Percentiles rank a stretch among this genome's conserved stretches.
phyloP scores from a whole-genome alignment of 1,140 invertebrate genomes.

The Drosophila albomicans region DNA sequence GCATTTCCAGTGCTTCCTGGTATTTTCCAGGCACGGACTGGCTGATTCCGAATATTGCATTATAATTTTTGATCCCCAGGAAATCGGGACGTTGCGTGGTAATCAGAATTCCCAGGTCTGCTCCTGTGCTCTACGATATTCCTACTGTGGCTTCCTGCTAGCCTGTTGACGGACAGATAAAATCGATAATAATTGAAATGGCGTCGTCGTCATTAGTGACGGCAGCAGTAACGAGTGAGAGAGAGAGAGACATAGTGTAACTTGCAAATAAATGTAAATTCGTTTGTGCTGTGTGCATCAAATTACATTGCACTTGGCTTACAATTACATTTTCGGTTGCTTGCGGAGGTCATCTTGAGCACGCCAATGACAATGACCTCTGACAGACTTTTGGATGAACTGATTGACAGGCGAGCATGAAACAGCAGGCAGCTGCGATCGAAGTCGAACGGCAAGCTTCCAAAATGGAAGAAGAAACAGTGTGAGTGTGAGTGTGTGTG shows the following conservation, averaged over 20 bases:
- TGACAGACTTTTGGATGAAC: constrained; percentile 56
- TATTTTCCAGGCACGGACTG: constrained; percentile 7
- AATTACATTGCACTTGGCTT: background rate
- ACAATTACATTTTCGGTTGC: background rate
- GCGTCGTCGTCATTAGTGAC: constrained; percentile 12
- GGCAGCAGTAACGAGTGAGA: background rate
- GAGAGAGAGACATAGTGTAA: background rate
- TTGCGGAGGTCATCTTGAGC: constrained; percentile 15
- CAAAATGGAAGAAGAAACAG: constrained; percentile 34
- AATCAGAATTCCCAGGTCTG: constrained; percentile 1
- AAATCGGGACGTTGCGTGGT: constrained; percentile 14
- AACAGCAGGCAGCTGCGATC: constrained; percentile 30
- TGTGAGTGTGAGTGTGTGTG: background rate
- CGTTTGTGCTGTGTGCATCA: background rate
- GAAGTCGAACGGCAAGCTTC: constrained; percentile 31
- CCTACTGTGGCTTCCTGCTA: constrained; percentile 42
- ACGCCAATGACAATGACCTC: constrained; percentile 45
- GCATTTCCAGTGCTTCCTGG: constrained; percentile 42
- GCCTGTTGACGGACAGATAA: constrained; percentile 70
- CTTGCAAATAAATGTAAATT: background rate
- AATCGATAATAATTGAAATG: constrained; percentile 81
- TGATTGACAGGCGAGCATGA: constrained; percentile 64
- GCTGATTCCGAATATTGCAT: constrained; percentile 1
- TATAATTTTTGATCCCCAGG: constrained; percentile 28
- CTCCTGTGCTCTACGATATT: background rate